A percentile compares a stretch with the other conserved stretches of the same genome.
Conservation (phyloP, 2,797 vertebrate species). For the Neopelma chrysocephalum region DNA sequence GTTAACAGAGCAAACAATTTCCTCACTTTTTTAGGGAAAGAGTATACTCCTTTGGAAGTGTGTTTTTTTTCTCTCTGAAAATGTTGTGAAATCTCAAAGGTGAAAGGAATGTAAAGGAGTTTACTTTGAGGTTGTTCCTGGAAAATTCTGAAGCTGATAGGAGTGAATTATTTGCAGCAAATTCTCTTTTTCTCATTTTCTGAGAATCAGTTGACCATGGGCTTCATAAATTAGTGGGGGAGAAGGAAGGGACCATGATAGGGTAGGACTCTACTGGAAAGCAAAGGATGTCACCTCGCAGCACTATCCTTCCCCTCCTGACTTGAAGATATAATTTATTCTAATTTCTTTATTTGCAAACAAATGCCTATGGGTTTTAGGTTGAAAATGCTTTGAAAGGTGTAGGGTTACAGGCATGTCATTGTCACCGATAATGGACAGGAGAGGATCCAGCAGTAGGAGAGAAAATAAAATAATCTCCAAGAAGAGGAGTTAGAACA, state of each 20-base stretch:
- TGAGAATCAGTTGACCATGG: not conserved
- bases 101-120: not conserved
- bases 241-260: not conserved
- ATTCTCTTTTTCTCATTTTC: not conserved
- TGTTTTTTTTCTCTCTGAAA: not conserved
- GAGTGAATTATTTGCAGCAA: not conserved
- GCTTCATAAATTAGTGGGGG: not conserved
- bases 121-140: not conserved
- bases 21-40: not conserved
- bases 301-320: not conserved
- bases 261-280: not conserved
- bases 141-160: not conserved
- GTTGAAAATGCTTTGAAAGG: not conserved
- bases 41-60: not conserved
- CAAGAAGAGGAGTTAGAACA: not conserved
- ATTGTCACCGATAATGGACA: not conserved
- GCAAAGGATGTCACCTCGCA: not conserved
- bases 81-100: not conserved
- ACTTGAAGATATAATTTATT: not conserved
- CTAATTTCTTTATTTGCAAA: not conserved
- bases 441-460: not conserved
- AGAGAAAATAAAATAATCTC: constrained; percentile 1
- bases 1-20: not conserved
- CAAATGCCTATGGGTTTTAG: not conserved
- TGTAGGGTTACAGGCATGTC: not conserved